Evolutionary conservation across 2,888 invertebrate genomes (phyloP).

Genomic region (Abscondita cerata): DNA sequence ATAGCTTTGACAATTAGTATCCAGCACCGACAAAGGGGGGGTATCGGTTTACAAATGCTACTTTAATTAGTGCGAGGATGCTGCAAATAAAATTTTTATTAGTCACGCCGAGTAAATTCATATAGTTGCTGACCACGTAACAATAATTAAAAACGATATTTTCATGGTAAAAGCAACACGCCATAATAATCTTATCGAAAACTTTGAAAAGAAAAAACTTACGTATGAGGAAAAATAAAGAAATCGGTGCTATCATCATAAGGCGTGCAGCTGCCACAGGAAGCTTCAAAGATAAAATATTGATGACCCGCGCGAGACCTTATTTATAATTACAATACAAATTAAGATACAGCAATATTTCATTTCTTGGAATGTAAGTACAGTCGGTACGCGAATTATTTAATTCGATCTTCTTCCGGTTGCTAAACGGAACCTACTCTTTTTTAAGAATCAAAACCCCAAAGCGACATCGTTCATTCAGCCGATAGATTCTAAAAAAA

Average conservation of each 20-base stretch:
- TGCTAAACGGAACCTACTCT: too few relatives aligned
- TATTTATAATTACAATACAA: slow-evolving; percentile 38
- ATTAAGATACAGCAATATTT: slow-evolving; percentile 24
- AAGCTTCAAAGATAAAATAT: slow-evolving; percentile 43
- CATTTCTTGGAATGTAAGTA: slow-evolving; percentile 15
- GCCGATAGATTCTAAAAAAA: too few relatives aligned
- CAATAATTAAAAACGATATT: neutral
- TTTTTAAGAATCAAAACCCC: too few relatives aligned
- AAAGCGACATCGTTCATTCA: too few relatives aligned
- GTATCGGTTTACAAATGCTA: slow-evolving; percentile 27
- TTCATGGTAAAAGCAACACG: neutral
- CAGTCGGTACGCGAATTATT: too few relatives aligned
- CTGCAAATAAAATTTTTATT: slow-evolving; percentile 19
- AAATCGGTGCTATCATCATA: slow-evolving; percentile 28
- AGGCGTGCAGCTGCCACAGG: slow-evolving; percentile 39
- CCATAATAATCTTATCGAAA: slow-evolving; percentile 27
- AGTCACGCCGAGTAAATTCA: neutral
- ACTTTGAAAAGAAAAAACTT: slow-evolving; percentile 19
- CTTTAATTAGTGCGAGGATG: slow-evolving; percentile 26
- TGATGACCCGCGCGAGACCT: slow-evolving; percentile 44
- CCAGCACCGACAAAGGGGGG: slow-evolving; percentile 26
- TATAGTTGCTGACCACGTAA: neutral
- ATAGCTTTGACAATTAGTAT: slow-evolving; percentile 12
- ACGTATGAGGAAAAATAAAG: slow-evolving; percentile 25
- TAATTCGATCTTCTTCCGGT: too few relatives aligned